Evolutionary conservation across 2,113 vertebrate genomes (phyloP), one percentile per base, ranked within the genome.

Genomic region (Balaeniceps rex): DNA sequence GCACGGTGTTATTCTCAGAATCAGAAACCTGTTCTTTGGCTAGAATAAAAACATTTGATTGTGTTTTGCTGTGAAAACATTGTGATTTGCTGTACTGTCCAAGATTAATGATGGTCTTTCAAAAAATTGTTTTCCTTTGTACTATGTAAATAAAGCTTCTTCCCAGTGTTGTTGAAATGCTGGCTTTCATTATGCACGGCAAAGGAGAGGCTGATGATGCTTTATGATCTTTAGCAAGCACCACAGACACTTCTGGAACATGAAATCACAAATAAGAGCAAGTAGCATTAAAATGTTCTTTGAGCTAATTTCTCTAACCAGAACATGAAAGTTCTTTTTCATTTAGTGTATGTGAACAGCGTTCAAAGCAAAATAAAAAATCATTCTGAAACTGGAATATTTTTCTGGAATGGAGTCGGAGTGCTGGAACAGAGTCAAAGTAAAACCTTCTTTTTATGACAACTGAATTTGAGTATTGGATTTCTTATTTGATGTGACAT

Each of bases 121-220:
- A 95, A 98, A 98, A 98, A 96, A 90, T 28, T 96, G 83, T 95
- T 97, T 98, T 98, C 51, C 72, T 97, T 98, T 96, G 86, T 95
- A 81, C 91, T 98, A 88, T 95, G 85, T 96, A 98, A 98, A 98
- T 97, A 98, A 92, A 95, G 64, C 83, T 97, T 97, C 93, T 97
- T 94, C 94, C 65, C 90, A 96, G 71, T 40, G 81, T 90, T 93
- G 85, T 28, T 81, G 77, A 79, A 94, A 97, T 93, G 60, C 96
- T 98, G 97, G 94, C 87, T 97, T 97, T 98, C 97, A 98, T 98
- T 97, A 97, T 88, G 94, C 96, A 92, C 82, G 90, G 94, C 84
- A 96, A 97, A 93, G 78, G 72, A 96, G 83, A 95, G 87, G 58
- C n/a, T 96, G 96, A 96, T 77, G 83, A 95, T 96, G 90, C 93